A percentile compares a stretch with the other conserved stretches of the same genome.
Evolutionary conservation across 2,113 vertebrate species (phyloP).

Genomic region (Stictonetta naevosa): DNA sequence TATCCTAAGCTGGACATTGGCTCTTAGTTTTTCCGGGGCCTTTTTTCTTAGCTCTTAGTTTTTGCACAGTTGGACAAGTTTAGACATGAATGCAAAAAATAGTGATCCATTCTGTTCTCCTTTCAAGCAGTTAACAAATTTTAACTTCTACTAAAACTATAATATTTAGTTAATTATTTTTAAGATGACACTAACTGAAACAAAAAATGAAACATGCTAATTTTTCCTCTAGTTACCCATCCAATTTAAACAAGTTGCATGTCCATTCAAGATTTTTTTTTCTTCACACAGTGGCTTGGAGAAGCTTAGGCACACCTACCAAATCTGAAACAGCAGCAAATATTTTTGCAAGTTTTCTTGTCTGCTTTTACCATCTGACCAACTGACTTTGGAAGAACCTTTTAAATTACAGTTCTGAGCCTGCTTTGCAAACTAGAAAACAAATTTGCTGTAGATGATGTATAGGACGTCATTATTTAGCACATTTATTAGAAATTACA

Average conservation of each 20-base stretch:
- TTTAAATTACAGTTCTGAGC: not conserved
- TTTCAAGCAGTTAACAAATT: not conserved
- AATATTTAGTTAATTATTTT: not conserved
- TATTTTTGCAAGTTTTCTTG: not conserved
- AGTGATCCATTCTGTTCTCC: not conserved
- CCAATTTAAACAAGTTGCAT: not conserved
- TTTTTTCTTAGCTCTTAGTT: not conserved
- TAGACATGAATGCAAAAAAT: not conserved
- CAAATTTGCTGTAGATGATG: not conserved
- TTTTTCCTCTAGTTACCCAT: not conserved
- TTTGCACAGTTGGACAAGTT: fast-evolving
- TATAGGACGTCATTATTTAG: not conserved
- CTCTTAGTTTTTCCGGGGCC: not conserved
- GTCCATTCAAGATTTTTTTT: not conserved
- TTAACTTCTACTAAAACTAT: not conserved
- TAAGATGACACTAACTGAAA: not conserved
- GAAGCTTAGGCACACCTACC: not conserved
- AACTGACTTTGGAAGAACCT: not conserved
- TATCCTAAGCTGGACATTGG: not conserved
- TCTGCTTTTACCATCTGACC: not conserved
- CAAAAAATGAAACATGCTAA: not conserved
- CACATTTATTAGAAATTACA: not conserved
- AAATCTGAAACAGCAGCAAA: not conserved
- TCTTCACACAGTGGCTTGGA: fast-evolving
- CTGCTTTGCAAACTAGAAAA: not conserved